Base-by-base conservation (phyloP, 2,797 vertebrate species). In the Danio jaintianensis region DNA sequence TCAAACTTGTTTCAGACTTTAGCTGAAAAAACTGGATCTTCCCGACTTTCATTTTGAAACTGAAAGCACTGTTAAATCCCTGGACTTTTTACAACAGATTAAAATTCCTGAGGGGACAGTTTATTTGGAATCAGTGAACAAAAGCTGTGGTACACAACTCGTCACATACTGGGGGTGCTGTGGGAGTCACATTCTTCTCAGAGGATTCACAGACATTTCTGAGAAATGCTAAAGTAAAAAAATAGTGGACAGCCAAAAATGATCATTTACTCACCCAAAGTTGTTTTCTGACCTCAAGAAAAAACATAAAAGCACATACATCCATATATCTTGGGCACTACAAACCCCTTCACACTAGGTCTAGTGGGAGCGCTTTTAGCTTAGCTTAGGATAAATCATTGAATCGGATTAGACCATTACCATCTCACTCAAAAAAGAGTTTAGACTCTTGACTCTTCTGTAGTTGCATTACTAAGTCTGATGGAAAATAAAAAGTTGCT, bases 21-120 rank as follows among this genome's bases (percentile, higher is more conserved):
- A 70, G 52, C 42, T 40, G n/a, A n/a, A n/a, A 64, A 48, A 15
- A 16, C 40, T 56, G 64, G 22, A 71, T 55, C 29, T 75, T 78
- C 68, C 58, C 40, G 5, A 61, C 36, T 78, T 72, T 81, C 29
- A 84, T 77, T 82, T 70, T 76, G 15, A 81, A 78, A 80, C 84
- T 82, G 62, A 86, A 68, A 79, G 88, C 15, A 15, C 53, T 83
- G 84, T 69, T 75, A 86, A 87, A 1, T 86, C 85, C 22, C 81
- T 86, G 89, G 89, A 92, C 90, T 91, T 89, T 91, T 87, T 88
- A 90, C 87, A 88, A 89, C 89, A 90, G 92, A 93, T 93, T 91
- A 90, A 90, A 89, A 93, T 94, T 92, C 92, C 89, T 89, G 52
- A 66, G 79, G 82, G 67, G 52, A 75, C 29, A 63, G 82, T 88